A percentile compares a stretch with the other conserved stretches of the same genome.
phyloP scores from a whole-genome alignment of 1,140 invertebrate species.

The Drosophila setifemur region DNA sequence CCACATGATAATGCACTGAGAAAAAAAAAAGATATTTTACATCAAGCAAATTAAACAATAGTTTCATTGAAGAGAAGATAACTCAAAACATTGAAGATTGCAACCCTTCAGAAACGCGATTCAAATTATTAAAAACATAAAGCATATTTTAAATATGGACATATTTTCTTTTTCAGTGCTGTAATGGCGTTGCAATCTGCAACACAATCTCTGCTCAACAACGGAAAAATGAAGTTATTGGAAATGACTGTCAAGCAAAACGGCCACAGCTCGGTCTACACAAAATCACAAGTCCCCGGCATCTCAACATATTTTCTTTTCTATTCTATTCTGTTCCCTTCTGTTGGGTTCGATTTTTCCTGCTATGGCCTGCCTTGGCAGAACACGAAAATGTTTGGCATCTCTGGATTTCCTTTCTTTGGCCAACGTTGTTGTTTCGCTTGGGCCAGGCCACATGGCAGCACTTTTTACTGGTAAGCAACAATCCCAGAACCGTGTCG shows the following conservation, averaged over 20 bases:
- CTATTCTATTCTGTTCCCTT: not conserved
- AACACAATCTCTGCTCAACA: constrained; percentile 79
- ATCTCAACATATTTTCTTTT: constrained; percentile 24
- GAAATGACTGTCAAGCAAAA: constrained; percentile 74
- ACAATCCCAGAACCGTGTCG: constrained; percentile 52
- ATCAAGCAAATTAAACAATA: too few species aligned
- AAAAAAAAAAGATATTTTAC: not conserved
- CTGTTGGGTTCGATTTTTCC: constrained; percentile 52
- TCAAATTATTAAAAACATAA: too few species aligned
- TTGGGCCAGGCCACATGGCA: constrained; percentile 44
- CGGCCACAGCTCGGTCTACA: constrained; percentile 66
- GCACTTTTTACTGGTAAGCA: constrained; percentile 53
- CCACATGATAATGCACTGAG: constrained; percentile 39
- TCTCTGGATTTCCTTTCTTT: constrained; percentile 61
- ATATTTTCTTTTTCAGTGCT: constrained; percentile 19
- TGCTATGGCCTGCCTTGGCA: constrained; percentile 12
- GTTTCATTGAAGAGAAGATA: too few species aligned
- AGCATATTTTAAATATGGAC: too few species aligned
- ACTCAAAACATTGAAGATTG: too few species aligned
- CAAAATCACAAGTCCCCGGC: constrained; percentile 24
- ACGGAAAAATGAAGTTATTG: constrained; percentile 80
- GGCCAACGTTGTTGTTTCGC: constrained; percentile 29
- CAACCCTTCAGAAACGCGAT: too few species aligned
- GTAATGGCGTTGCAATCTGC: constrained; percentile 60
- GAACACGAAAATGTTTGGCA: constrained; percentile 73